These are phyloP conservation scores for Fringilla coelebs DNA, from an alignment of 2,797 vertebrate genomes.

Conservation along the genomic window DNA sequence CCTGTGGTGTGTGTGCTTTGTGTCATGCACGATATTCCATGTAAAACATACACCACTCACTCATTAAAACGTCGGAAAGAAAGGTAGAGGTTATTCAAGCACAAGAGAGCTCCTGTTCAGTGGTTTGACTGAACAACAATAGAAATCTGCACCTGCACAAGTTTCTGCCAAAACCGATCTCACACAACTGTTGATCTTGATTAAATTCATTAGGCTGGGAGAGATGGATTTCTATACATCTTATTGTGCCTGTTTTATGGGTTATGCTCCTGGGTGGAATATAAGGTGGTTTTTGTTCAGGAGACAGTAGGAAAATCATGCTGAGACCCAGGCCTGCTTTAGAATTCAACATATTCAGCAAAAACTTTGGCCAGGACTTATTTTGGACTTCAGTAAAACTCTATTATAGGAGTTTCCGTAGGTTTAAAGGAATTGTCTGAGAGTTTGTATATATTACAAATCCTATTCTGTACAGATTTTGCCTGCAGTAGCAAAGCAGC, in stretches of 20 bases:
- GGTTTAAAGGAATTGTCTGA: conserved; percentile 66
- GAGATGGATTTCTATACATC: conserved; percentile 60
- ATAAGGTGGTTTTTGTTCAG: conserved; percentile 57
- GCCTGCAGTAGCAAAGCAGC: conserved; percentile 51
- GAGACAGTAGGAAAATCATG: conserved; percentile 62
- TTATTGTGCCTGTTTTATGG: conserved; percentile 46
- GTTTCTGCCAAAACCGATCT: conserved; percentile 66
- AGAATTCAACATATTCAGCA: conserved; percentile 64
- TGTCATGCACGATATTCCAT: not conserved
- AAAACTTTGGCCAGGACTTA: conserved; percentile 54
- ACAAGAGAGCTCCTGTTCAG: conserved; percentile 60
- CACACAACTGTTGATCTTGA: conserved; percentile 62
- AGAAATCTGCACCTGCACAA: conserved; percentile 59
- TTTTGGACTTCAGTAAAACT: conserved; percentile 62
- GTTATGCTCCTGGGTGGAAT: conserved; percentile 56
- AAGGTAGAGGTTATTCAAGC: conserved; percentile 42
- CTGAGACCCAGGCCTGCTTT: conserved; percentile 55
- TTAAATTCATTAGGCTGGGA: conserved; percentile 44
- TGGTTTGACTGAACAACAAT: conserved; percentile 44
- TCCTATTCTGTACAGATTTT: conserved; percentile 55
- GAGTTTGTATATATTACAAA: conserved; percentile 65
- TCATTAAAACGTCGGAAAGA: conserved; percentile 16
- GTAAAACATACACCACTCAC: not conserved
- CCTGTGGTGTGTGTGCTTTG: not conserved
- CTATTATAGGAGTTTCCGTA: conserved; percentile 54